phyloP scores from a whole-genome alignment of 2,113 vertebrate species.

The Pseudolaguvia tuberculata region DNA sequence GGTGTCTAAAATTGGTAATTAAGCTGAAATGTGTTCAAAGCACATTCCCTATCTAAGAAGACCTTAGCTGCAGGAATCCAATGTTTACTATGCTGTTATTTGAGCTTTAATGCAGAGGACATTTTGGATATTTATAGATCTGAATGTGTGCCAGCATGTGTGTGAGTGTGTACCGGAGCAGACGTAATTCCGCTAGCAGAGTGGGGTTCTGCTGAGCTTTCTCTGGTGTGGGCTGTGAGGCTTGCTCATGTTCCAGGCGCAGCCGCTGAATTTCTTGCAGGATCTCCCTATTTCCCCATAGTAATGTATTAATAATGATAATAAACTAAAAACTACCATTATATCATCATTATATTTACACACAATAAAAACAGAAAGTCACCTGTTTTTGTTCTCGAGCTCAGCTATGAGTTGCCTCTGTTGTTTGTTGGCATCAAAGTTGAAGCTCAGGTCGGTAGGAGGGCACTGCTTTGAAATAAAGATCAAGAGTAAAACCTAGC shows the following conservation, averaged over 20 bases:
- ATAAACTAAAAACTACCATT: too few relatives aligned
- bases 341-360: too few relatives aligned
- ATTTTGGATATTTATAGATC: background rate
- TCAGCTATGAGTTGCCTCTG: slow-evolving; percentile 94
- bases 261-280: slow-evolving; percentile 93
- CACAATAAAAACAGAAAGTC: background rate
- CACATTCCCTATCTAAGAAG: background rate
- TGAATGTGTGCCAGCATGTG: background rate
- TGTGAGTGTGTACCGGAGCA: slow-evolving; percentile 74
- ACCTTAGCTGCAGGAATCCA: background rate
- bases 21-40: too few relatives aligned
- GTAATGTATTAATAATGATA: background rate
- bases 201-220: slow-evolving; percentile 96
- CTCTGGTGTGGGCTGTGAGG: slow-evolving; percentile 90
- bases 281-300: slow-evolving; percentile 75
- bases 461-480: slow-evolving; percentile 75
- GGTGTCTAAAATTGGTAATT: slow-evolving; percentile 49
- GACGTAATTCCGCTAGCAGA: slow-evolving; percentile 81
- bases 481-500: slow-evolving; percentile 9
- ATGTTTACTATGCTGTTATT: background rate
- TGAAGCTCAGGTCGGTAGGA: slow-evolving; percentile 81
- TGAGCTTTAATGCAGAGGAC: background rate
- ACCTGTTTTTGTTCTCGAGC: slow-evolving; percentile 97
- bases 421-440: slow-evolving; percentile 91
- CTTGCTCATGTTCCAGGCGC: slow-evolving; percentile 88